Conservation (phyloP, 2,888 invertebrate species). For the Mythimna albipuncta region DNA sequence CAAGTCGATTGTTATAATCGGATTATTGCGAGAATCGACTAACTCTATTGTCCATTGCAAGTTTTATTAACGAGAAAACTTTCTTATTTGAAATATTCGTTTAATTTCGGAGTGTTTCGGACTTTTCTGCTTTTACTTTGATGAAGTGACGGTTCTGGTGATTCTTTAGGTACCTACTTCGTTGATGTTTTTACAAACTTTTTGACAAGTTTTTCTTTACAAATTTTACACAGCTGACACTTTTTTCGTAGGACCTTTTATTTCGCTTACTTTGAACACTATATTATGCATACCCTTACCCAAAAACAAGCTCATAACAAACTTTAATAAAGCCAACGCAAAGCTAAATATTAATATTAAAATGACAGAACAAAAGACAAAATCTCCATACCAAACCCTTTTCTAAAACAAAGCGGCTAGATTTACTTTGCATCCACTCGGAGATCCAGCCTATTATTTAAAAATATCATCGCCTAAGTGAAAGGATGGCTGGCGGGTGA, state of each 20-base stretch:
- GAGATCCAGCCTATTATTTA: constrained; percentile 34
- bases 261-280: not conserved
- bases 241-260: not conserved
- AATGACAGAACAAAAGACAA: constrained; percentile 41
- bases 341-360: constrained; percentile 35
- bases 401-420: constrained; percentile 24
- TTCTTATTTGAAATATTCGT: constrained; percentile 46
- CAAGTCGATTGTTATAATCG: constrained; percentile 57
- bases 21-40: constrained; percentile 61
- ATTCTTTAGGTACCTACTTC: not conserved
- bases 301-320: constrained; percentile 27
- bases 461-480: constrained; percentile 33
- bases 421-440: constrained; percentile 26
- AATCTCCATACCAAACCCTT: constrained; percentile 43
- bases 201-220: no score
- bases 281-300: constrained; percentile 23
- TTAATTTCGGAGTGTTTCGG: constrained; percentile 47
- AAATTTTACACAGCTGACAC: not conserved
- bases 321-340: constrained; percentile 28
- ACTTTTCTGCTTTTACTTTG: constrained; percentile 32
- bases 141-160: constrained; percentile 14
- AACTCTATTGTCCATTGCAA: constrained; percentile 63
- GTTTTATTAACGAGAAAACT: constrained; percentile 71
- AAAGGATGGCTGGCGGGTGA: constrained; percentile 17
- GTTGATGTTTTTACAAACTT: not conserved